phyloP scores from a whole-genome alignment of 1,140 invertebrate genomes.

The Aricia agestis region DNA sequence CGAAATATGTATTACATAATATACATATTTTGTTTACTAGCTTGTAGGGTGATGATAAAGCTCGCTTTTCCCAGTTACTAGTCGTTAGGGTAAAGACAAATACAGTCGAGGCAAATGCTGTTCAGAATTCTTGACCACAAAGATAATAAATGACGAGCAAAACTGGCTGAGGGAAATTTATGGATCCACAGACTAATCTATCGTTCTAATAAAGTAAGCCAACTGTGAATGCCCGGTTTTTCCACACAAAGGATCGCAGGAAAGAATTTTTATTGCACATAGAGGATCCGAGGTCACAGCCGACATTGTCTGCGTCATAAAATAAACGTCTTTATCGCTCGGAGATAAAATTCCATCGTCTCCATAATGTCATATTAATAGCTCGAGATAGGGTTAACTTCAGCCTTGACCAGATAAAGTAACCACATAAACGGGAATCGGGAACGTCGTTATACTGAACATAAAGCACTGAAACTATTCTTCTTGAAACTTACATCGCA shows the following conservation, averaged over 20 bases:
- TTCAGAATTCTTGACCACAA: neutral
- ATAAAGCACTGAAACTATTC: neutral
- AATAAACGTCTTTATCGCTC: conserved; percentile 13
- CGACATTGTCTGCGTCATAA: conserved; percentile 7
- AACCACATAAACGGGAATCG: neutral
- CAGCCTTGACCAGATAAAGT: conserved; percentile 1
- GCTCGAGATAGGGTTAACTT: neutral
- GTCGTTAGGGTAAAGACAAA: neutral
- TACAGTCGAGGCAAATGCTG: neutral
- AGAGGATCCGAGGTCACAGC: conserved; percentile 5
- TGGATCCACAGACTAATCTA: neutral
- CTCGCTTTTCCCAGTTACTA: no score
- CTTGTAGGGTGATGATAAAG: no score
- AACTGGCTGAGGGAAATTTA: no score
- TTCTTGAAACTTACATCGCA: no score
- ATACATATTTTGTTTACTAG: no score
- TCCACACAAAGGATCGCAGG: neutral
- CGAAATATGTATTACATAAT: no score
- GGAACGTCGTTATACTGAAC: neutral
- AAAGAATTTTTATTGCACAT: conserved; percentile 8
- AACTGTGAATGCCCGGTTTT: neutral
- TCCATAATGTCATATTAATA: conserved; percentile 12
- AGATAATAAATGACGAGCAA: neutral
- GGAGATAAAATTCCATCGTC: conserved; percentile 5
- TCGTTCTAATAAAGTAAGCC: conserved; percentile 3